phyloP scores from a whole-genome alignment of 2,888 invertebrate species.

The Hoplodrina ambigua region DNA sequence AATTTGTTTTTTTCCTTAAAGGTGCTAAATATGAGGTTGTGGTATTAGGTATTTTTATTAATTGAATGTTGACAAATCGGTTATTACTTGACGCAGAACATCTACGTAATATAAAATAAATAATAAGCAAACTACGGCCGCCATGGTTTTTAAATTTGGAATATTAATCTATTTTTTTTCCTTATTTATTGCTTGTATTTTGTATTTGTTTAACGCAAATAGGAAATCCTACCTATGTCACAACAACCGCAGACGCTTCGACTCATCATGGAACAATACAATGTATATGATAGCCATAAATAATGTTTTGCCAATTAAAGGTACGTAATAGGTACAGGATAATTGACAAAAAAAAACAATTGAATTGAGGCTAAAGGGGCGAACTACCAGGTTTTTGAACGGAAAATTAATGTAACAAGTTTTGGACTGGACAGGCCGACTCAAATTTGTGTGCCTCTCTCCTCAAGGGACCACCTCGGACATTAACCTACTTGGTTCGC shows the following conservation, averaged over 20 bases:
- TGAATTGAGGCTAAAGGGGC: too few relatives aligned
- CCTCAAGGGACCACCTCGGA: too few relatives aligned
- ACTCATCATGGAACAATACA: too few relatives aligned
- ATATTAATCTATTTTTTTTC: not conserved
- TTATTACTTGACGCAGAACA: too few relatives aligned
- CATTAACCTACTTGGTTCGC: too few relatives aligned
- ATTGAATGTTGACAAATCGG: not conserved
- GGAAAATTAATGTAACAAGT: too few relatives aligned
- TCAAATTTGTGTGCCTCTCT: too few relatives aligned
- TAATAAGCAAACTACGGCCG: not conserved
- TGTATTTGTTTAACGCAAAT: not conserved
- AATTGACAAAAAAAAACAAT: not conserved
- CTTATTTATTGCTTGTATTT: constrained; percentile 2
- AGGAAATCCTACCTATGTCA: not conserved
- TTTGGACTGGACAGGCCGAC: too few relatives aligned
- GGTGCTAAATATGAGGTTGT: not conserved
- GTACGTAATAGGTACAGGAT: not conserved
- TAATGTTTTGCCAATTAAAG: not conserved
- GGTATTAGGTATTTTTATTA: not conserved
- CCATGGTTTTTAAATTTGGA: not conserved
- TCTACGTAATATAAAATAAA: too few relatives aligned
- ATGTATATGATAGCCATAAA: not conserved
- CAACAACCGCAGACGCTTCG: not conserved
- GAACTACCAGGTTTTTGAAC: too few relatives aligned
- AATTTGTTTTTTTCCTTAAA: constrained; percentile 15